Base-by-base conservation (phyloP, 2,888 invertebrate genomes). In the Argyresthia goedartella region DNA sequence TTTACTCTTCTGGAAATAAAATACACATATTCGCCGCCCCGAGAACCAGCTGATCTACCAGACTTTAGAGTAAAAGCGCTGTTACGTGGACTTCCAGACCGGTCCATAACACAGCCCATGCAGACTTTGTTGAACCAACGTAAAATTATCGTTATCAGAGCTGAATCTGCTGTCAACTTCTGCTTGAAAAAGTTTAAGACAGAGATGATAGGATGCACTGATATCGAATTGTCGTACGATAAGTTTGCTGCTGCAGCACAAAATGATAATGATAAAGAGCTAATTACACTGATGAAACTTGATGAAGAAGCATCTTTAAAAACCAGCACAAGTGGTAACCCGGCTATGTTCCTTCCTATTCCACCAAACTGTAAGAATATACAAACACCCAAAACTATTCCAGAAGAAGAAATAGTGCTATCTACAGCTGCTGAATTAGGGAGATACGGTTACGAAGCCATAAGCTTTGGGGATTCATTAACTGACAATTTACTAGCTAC, bases 311-410 rank as follows among this genome's bases (percentile, higher is more conserved):
- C 50, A 41, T 8, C 57, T 58, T 51, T 63, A 56, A 39, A 51
- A 25, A 11, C 25, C 6, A 25, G 6, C 25, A 25, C 25, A 8
- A 44, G 1, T 13, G 15, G 1, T 3, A 44, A 13, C 44, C 44
- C 2, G 14, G 3, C 14, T 25, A 16, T 42, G n/a, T 11, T 25
- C 6, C 6, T 11, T 11, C 10, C 13, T 36, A 47, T 54, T 43
- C 36, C 51, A 53, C 9, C 63, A 65, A 58, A 55, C 42, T 62
- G 63, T 15, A 89, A 90, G 66, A 76, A 81, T 62, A 88, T 88
- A 0, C 91, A 91, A 73, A 91, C 91, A 11, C 90, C 91, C 16
- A 87, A 82, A 65, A 73, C 80, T 4, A 84, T 89, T 57, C 91
- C 91, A 1, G 85, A 87, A 62, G 89, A 89, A 64, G 88, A 89